A percentile compares a stretch with the other conserved stretches of the same genome.
Conservation (phyloP, 2,888 invertebrate genomes). For the Nephrotoma guestfalica region DNA sequence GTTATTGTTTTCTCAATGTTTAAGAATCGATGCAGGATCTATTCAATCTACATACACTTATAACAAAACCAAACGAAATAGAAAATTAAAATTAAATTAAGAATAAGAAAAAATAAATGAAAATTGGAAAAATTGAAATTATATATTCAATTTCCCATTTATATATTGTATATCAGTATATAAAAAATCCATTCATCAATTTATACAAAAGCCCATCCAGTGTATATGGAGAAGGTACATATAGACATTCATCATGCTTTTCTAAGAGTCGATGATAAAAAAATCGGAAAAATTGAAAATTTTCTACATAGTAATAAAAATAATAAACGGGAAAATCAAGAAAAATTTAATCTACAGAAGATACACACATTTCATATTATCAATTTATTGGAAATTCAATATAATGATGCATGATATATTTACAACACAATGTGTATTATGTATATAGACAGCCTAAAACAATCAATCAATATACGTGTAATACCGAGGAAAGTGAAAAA, state of each 20-base stretch:
- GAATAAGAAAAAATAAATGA: too few relatives aligned
- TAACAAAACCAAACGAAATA: background rate
- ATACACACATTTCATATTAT: background rate
- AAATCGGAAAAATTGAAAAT: background rate
- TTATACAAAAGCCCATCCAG: background rate
- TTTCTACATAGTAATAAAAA: background rate
- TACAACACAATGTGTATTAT: background rate
- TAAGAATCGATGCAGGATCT: background rate
- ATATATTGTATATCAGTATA: background rate
- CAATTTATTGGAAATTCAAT: background rate
- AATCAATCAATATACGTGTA: background rate
- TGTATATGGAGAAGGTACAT: background rate
- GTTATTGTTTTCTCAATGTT: background rate
- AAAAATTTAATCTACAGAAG: background rate
- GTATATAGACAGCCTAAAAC: background rate
- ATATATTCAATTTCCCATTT: background rate
- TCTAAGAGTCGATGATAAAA: background rate
- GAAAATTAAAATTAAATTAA: background rate
- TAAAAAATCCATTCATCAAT: background rate
- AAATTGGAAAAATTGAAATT: background rate
- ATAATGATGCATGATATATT: background rate
- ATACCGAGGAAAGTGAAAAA: background rate
- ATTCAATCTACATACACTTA: background rate
- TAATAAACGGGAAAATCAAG: background rate
- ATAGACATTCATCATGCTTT: too few relatives aligned